Percentiles rank a stretch among this genome's conserved stretches.
These are phyloP conservation scores for Hemistola chrysoprasaria DNA, from an alignment of 2,888 invertebrate species.

Conservation along the genomic window DNA sequence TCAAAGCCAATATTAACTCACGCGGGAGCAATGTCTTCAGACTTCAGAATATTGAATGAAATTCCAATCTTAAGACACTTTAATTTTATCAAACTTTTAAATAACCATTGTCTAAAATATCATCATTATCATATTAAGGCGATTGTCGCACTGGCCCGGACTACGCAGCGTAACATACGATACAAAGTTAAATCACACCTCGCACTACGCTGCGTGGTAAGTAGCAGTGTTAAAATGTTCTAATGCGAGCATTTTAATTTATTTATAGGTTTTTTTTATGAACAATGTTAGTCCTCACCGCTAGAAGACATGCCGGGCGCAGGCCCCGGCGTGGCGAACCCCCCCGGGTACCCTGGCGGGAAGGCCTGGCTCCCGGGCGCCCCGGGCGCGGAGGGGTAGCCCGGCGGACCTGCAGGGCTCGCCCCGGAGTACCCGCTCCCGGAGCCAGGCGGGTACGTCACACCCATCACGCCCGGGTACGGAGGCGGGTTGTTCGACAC, in stretches of 20 bases:
- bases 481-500: conserved; percentile 96
- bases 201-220: too few relatives aligned
- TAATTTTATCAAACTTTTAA: too few relatives aligned
- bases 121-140: too few relatives aligned
- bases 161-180: too few relatives aligned
- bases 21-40: conserved; percentile 32
- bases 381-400: conserved; percentile 38
- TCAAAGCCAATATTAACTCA: conserved; percentile 36
- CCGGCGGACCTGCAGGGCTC: conserved; percentile 38
- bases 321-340: conserved; percentile 38
- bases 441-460: conserved; percentile 50
- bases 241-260: too few relatives aligned
- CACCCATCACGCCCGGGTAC: conserved; percentile 90
- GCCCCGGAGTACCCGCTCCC: conserved; percentile 53
- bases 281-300: conserved; percentile 47
- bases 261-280: conserved; percentile 12
- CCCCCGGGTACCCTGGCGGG: conserved; percentile 49
- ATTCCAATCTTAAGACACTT: too few relatives aligned
- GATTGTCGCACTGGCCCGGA: too few relatives aligned
- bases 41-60: background rate
- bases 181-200: too few relatives aligned
- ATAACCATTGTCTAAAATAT: too few relatives aligned
- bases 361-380: conserved; percentile 44
- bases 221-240: too few relatives aligned
- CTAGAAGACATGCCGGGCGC: conserved; percentile 57